Percentiles rank a stretch among this genome's conserved stretches.
Conservation (phyloP, 2,797 vertebrate species). For the Uromys caudimaculatus region DNA sequence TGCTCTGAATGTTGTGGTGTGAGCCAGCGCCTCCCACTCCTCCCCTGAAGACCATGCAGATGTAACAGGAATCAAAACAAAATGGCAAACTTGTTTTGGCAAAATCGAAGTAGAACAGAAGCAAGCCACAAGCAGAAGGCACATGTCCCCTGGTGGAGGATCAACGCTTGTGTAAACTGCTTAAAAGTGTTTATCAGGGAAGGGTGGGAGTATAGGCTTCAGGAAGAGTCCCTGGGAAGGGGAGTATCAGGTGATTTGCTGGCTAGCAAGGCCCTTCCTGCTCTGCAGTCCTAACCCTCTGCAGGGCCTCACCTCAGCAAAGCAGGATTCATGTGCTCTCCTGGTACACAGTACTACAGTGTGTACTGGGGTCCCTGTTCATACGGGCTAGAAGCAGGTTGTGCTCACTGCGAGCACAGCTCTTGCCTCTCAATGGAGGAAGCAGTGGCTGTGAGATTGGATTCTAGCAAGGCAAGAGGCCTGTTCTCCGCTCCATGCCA, state of each 20-base stretch:
- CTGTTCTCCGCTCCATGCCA: neutral
- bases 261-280: neutral
- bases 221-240: neutral
- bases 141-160: rapidly evolving
- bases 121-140: neutral
- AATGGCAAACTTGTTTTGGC: neutral
- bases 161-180: too few species aligned
- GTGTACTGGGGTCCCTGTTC: too few species aligned
- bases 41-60: neutral
- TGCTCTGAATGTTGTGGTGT: neutral
- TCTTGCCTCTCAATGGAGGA: neutral
- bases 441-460: neutral
- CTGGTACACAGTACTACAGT: too few species aligned
- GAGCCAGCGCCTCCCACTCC: neutral
- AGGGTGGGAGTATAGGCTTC: neutral
- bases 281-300: neutral
- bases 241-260: neutral
- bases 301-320: neutral
- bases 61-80: slow-evolving; percentile 10
- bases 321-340: neutral
- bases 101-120: neutral
- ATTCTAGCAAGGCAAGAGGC: neutral
- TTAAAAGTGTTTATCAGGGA: neutral
- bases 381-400: neutral
- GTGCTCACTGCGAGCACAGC: neutral